Evolutionary conservation across 2,888 invertebrate genomes (phyloP).

Genomic region (Hypsopygia costalis): DNA sequence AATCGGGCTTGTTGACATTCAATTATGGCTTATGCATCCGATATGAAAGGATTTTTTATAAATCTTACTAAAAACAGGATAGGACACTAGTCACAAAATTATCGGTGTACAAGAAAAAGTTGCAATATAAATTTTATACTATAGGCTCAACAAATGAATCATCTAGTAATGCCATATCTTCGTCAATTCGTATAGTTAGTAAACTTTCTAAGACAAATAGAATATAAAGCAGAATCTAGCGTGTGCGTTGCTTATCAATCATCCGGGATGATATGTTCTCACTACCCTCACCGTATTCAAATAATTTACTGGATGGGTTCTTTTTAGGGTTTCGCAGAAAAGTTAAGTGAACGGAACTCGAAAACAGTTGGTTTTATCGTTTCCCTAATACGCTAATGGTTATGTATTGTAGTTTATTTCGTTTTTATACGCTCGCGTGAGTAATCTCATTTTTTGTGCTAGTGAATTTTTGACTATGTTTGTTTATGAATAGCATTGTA

Average conservation of each 20-base stretch:
- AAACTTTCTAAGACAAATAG: slow-evolving; percentile 52
- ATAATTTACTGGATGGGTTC: slow-evolving; percentile 20
- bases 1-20: no score
- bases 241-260: slow-evolving; percentile 54
- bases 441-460: neutral
- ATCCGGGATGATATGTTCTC: slow-evolving; percentile 38
- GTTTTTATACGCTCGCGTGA: neutral
- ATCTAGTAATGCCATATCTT: slow-evolving; percentile 13
- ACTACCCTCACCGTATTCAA: slow-evolving; percentile 26
- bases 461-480: neutral
- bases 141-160: neutral
- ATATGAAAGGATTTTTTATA: no score
- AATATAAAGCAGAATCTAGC: slow-evolving; percentile 52
- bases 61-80: no score
- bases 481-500: no score
- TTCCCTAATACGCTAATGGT: neutral
- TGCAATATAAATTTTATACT: no score
- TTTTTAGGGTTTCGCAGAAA: neutral
- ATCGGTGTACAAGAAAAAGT: no score
- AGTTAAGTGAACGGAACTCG: neutral
- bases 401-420: neutral
- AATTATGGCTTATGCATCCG: no score
- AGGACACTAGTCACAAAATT: no score
- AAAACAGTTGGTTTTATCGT: neutral
- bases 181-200: slow-evolving; percentile 26